phyloP scores from a whole-genome alignment of 2,888 invertebrate species.

The Drosophila bunnanda region DNA sequence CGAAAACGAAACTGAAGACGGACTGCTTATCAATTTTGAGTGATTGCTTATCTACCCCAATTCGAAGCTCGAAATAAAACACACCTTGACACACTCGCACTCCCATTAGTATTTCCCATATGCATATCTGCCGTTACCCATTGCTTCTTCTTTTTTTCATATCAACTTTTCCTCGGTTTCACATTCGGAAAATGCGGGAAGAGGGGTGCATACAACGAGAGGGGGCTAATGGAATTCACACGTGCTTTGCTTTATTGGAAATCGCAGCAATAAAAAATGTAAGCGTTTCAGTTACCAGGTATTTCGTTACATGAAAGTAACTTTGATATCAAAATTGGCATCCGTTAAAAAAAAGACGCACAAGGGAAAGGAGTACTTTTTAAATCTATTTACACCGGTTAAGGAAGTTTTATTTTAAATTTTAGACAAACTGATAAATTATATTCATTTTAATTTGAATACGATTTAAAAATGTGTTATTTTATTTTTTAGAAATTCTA shows the following conservation, averaged over 20 bases:
- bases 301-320: constrained; percentile 20
- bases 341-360: neutral
- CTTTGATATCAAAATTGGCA: constrained; percentile 18
- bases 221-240: constrained; percentile 40
- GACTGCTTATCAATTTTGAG: constrained; percentile 30
- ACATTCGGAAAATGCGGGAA: constrained; percentile 16
- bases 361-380: neutral
- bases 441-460: too few relatives aligned
- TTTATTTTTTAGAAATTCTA: too few relatives aligned
- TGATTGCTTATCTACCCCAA: constrained; percentile 44
- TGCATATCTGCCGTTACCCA: constrained; percentile 17
- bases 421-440: neutral
- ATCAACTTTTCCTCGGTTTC: constrained; percentile 37
- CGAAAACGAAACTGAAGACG: neutral
- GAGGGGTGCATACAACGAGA: neutral
- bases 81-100: constrained; percentile 20
- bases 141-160: constrained; percentile 25
- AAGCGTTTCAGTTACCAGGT: constrained; percentile 16
- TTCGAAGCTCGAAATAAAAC: constrained; percentile 24
- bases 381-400: neutral
- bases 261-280: constrained; percentile 36
- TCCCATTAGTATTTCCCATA: constrained; percentile 7
- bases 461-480: too few relatives aligned
- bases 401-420: neutral
- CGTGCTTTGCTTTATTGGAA: constrained; percentile 34